Percentiles rank a stretch among this genome's conserved stretches.
phyloP scores from a whole-genome alignment of 1,140 invertebrate genomes.

The Drosophila pandora region DNA sequence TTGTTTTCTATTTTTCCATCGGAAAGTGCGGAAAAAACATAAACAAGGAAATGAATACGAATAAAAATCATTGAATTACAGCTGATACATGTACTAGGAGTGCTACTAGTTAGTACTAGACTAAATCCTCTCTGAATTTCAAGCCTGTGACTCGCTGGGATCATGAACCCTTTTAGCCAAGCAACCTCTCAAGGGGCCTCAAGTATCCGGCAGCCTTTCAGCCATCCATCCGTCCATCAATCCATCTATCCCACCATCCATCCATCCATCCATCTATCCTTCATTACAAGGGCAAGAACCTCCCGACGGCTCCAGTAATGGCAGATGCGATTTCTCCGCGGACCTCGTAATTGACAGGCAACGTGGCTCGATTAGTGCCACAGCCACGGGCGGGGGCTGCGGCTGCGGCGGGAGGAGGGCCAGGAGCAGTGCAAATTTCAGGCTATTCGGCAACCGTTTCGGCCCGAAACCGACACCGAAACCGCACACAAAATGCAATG shows the following conservation, averaged over 20 bases:
- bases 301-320: conserved; percentile 1
- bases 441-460: conserved; percentile 50
- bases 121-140: no score
- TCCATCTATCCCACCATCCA: conserved; percentile 18
- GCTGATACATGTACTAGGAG: no score
- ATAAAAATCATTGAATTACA: no score
- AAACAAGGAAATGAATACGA: no score
- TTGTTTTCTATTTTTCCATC: neutral
- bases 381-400: neutral
- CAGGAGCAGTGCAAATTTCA: conserved; percentile 32
- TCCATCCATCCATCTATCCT: conserved; percentile 19
- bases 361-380: conserved; percentile 41
- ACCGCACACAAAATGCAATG: conserved; percentile 68
- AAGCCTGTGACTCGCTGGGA: no score
- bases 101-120: no score
- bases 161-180: neutral
- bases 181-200: neutral
- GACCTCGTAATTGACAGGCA: conserved; percentile 39
- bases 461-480: conserved; percentile 1
- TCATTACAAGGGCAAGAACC: conserved; percentile 23
- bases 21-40: neutral
- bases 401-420: conserved; percentile 1
- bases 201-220: neutral
- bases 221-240: neutral
- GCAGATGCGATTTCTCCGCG: conserved; percentile 21